Base-by-base conservation (phyloP, 23 tunicate species). In the Diplosoma virens region DNA sequence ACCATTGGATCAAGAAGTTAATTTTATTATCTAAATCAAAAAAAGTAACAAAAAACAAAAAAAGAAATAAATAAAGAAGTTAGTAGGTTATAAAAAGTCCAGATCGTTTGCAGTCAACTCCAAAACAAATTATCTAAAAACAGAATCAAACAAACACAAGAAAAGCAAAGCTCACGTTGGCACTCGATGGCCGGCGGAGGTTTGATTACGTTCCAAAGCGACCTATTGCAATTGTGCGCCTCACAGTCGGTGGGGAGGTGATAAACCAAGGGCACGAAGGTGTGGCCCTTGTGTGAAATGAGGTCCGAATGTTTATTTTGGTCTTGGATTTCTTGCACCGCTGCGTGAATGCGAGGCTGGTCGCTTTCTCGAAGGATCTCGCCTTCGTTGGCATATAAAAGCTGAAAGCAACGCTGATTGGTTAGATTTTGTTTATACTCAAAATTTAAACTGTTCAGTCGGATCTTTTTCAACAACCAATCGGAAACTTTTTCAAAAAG, bases 131-230 rank as follows among this genome's bases (percentile, higher is more conserved):
- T n/a, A n/a, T n/a, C n/a, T n/a, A n/a, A n/a, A n/a, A n/a, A n/a
- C n/a, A n/a, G n/a, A n/a, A n/a, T n/a, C n/a, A n/a, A n/a, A n/a
- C n/a, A n/a, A n/a, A n/a, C n/a, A n/a, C n/a, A n/a, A n/a, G n/a
- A n/a, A n/a, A n/a, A n/a, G n/a, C n/a, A n/a, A n/a, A n/a, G 65
- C 90, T 84, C 47, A 90, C 97, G 82, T 64, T 89, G 99, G 85
- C 99, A 95, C 55, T 83, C 93, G 32, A 95, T 79, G 33, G 99
- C 99, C 1, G 93, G 84, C 0, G 99, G 99, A 0, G 99, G 86
- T 47, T 72, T 89, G 60, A 95, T 73, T 88, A 95, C 81, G 67
- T 75, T 67, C 99, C 99, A 95, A 45, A 95, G 45, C 9, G 96
- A 84, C 50, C 84, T 89, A 1, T 87, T 46, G 71, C 99, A 95